Conservation (phyloP, 1,140 invertebrate genomes). For the Wiebesia pumilae region DNA sequence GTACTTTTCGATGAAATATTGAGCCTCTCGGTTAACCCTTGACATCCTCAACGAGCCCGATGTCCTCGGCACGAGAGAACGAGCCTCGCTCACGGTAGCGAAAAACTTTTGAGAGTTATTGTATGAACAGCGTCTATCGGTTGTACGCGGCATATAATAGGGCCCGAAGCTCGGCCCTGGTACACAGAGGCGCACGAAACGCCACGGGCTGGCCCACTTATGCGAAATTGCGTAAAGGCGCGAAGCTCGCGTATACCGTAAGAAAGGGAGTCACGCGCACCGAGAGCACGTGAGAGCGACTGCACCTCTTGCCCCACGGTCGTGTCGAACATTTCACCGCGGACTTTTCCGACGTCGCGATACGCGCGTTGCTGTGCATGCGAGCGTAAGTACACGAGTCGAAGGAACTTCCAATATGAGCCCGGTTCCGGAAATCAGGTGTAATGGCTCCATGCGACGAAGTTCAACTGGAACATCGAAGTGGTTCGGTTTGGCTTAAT, state of each 20-base stretch:
- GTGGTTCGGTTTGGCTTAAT: no score
- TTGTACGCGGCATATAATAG: no score
- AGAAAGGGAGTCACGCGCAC: neutral
- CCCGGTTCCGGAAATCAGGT: no score
- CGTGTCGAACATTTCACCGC: no score
- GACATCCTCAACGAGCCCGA: neutral
- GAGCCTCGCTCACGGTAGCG: neutral
- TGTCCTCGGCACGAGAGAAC: no score
- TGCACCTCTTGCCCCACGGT: neutral
- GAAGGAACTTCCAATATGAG: no score
- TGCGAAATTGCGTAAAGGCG: conserved; percentile 44
- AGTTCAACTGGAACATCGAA: no score
- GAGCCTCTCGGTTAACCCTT: neutral
- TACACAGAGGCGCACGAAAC: neutral
- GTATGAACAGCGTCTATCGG: neutral
- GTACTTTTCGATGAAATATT: no score
- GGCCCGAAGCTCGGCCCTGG: neutral
- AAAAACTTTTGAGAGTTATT: neutral
- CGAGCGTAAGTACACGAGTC: no score
- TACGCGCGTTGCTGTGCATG: no score
- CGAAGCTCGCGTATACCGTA: neutral
- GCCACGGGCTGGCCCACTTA: conserved; percentile 34
- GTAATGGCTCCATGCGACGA: no score
- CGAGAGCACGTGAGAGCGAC: neutral
- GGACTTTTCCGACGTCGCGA: neutral